Percentiles rank a stretch among this genome's conserved stretches.
These are phyloP conservation scores for Calliphora vomitoria DNA, from an alignment of 2,888 invertebrate species.

Conservation along the genomic window DNA sequence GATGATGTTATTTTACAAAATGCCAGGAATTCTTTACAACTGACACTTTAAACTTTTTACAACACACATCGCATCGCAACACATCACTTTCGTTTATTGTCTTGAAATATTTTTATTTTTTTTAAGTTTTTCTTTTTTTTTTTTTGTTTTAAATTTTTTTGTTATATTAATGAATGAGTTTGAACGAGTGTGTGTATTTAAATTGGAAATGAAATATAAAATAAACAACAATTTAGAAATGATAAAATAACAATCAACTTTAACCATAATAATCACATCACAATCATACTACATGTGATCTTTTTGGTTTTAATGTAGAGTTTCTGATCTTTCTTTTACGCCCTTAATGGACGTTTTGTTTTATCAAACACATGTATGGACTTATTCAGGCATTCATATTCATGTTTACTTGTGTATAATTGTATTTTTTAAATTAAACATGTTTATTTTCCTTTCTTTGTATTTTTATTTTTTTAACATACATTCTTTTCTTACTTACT, in stretches of 20 bases:
- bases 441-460: not conserved
- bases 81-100: conserved; percentile 65
- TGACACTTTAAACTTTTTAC: conserved; percentile 68
- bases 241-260: not conserved
- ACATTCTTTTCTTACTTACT: not conserved
- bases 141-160: not conserved
- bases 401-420: not conserved
- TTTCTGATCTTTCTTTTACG: not conserved
- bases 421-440: not conserved
- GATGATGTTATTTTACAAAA: conserved; percentile 54
- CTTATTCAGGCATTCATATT: not conserved
- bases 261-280: conserved; percentile 24
- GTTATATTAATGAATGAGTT: conserved; percentile 37
- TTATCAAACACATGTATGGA: not conserved
- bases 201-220: conserved; percentile 20
- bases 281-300: conserved; percentile 14
- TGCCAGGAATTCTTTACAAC: conserved; percentile 69
- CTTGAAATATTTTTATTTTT: conserved; percentile 35
- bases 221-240: conserved; percentile 30
- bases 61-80: conserved; percentile 29
- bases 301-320: not conserved
- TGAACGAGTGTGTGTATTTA: conserved; percentile 9
- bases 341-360: conserved; percentile 36
- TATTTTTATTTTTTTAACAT: not conserved
- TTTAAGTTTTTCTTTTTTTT: not conserved